phyloP scores from a whole-genome alignment of 2,888 invertebrate genomes.

The Chrysolina americana region DNA sequence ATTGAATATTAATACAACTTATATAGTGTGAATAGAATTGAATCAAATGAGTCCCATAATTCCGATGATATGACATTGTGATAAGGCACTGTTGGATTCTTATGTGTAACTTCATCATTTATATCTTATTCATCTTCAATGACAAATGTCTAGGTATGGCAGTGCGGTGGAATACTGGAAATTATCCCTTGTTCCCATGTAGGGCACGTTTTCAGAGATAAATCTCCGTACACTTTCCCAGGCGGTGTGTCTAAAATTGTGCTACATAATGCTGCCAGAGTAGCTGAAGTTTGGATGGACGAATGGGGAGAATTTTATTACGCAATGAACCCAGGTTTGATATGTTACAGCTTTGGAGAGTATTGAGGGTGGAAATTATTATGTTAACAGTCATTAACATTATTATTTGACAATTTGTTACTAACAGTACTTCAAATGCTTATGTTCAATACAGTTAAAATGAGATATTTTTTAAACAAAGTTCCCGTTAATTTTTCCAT shows the following conservation, averaged over 20 bases:
- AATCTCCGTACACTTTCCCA: slow-evolving; percentile 99
- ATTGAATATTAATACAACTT: no score
- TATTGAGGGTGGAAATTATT: slow-evolving; percentile 1
- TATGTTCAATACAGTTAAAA: not conserved
- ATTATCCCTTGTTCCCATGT: slow-evolving; percentile 97
- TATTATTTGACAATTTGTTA: slow-evolving; percentile 3
- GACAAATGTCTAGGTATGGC: slow-evolving; percentile 83
- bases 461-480: no score
- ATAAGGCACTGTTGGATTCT: not conserved
- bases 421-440: slow-evolving; percentile 25
- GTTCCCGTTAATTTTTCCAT: no score
- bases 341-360: slow-evolving; percentile 26
- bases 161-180: slow-evolving; percentile 96
- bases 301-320: slow-evolving; percentile 99
- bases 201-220: slow-evolving; percentile 98
- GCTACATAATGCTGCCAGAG: slow-evolving; percentile 97
- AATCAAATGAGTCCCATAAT: no score
- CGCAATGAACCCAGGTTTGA: slow-evolving; percentile 97
- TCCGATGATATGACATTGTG: no score
- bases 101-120: not conserved
- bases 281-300: slow-evolving; percentile 99
- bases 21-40: no score
- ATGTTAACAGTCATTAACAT: slow-evolving; percentile 30
- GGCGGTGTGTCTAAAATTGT: slow-evolving; percentile 98
- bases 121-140: slow-evolving; percentile 25